phyloP scores from a whole-genome alignment of 2,113 vertebrate species.

The Brienomyrus brachyistius region DNA sequence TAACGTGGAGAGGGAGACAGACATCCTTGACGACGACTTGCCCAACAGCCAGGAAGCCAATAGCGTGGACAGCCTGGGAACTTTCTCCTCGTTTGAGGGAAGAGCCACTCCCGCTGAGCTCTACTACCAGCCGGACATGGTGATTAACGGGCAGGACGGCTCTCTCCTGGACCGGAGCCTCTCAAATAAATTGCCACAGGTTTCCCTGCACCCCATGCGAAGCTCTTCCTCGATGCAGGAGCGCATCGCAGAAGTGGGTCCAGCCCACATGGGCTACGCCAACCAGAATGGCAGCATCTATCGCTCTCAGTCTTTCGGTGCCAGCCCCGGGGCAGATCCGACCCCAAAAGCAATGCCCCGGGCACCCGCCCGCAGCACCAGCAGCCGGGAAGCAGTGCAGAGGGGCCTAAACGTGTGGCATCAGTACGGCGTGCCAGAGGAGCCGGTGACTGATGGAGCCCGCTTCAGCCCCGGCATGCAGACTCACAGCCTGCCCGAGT shows the following conservation, averaged over 20 bases:
- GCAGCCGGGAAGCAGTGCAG: slow-evolving; percentile 91
- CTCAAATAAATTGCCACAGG: slow-evolving; percentile 42
- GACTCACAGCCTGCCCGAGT: slow-evolving; percentile 78
- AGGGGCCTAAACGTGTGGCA: slow-evolving; percentile 91
- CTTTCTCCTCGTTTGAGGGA: slow-evolving; percentile 79
- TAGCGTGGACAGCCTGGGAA: slow-evolving; percentile 87
- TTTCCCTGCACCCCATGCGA: slow-evolving; percentile 48
- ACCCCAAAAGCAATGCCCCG: slow-evolving; percentile 63
- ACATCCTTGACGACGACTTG: slow-evolving; percentile 92
- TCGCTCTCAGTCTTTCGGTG: slow-evolving; percentile 78
- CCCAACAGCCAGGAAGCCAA: slow-evolving; percentile 83
- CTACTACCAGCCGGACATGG: slow-evolving; percentile 60
- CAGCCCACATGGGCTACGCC: slow-evolving; percentile 45
- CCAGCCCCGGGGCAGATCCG: slow-evolving; percentile 29
- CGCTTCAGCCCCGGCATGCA: slow-evolving; percentile 53
- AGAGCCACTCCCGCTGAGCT: slow-evolving; percentile 65
- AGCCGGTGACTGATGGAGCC: slow-evolving; percentile 58
- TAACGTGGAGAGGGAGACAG: slow-evolving; percentile 81
- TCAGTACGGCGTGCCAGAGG: slow-evolving; percentile 69
- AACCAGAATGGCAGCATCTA: slow-evolving; percentile 58
- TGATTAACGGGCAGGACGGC: slow-evolving; percentile 68
- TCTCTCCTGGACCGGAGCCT: slow-evolving; percentile 52
- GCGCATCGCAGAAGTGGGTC: slow-evolving; percentile 41
- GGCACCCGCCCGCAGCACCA: slow-evolving; percentile 81
- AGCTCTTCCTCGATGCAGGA: slow-evolving; percentile 66